Percentiles rank a stretch among this genome's conserved stretches.
Conservation (phyloP, 2,797 vertebrate species). For the Mycteria americana region DNA sequence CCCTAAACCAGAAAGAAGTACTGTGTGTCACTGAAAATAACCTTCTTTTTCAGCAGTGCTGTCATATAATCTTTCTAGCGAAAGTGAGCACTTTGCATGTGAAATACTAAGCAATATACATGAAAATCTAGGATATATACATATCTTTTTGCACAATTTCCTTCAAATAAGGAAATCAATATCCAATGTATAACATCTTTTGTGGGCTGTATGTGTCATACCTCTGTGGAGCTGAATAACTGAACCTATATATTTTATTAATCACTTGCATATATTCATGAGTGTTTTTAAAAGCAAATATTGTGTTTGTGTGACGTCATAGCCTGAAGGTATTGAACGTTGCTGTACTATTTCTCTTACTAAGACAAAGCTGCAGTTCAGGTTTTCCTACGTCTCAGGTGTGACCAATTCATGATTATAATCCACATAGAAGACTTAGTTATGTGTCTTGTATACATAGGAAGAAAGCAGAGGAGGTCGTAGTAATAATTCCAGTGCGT, state of each 20-base stretch:
- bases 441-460: not conserved
- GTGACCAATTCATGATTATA: not conserved
- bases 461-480: not conserved
- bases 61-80: not conserved
- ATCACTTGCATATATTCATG: not conserved
- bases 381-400: not conserved
- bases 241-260: not conserved
- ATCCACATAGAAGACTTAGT: not conserved
- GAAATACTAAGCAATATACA: not conserved
- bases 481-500: not conserved
- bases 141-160: not conserved
- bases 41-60: not conserved
- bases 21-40: not conserved
- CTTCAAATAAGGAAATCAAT: not conserved
- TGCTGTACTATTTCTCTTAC: not conserved
- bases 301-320: not conserved
- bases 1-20: not conserved
- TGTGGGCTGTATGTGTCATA: not conserved
- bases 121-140: not conserved
- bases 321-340: not conserved
- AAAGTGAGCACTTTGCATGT: not conserved
- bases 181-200: not conserved
- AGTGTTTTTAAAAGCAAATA: not conserved
- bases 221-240: not conserved
- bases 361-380: not conserved